phyloP scores from a whole-genome alignment of 2,113 vertebrate species.

The Tupaia tana region DNA sequence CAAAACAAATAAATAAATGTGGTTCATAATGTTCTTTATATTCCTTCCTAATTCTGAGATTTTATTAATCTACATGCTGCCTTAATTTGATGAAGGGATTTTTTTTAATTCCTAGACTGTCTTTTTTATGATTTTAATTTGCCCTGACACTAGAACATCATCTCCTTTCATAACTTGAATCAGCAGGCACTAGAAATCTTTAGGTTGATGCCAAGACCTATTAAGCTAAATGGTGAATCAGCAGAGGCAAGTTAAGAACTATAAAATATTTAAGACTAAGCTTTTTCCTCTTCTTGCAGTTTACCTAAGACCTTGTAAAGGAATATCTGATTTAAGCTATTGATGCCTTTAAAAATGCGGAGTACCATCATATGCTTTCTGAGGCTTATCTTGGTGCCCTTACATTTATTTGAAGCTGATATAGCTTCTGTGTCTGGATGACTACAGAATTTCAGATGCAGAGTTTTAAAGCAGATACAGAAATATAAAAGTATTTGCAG shows the following conservation, averaged over 20 bases:
- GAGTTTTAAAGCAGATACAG: not conserved
- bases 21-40: not conserved
- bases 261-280: slow-evolving; percentile 38
- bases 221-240: slow-evolving; percentile 40
- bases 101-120: not conserved
- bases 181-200: slow-evolving; percentile 9
- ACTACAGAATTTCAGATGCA: not conserved
- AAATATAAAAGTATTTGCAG: not conserved
- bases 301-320: slow-evolving; percentile 6
- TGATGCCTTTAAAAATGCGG: not conserved
- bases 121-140: slow-evolving; percentile 19
- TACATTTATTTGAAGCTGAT: not conserved
- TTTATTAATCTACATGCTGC: not conserved
- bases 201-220: not conserved
- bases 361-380: not conserved
- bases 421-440: not conserved
- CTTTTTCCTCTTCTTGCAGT: not conserved
- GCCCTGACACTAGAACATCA: not conserved
- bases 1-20: not conserved
- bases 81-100: not conserved
- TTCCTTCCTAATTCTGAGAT: not conserved
- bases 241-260: not conserved
- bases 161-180: slow-evolving; percentile 28
- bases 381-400: not conserved
- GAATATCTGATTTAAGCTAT: not conserved